phyloP scores from a whole-genome alignment of 2,113 vertebrate species.

The Hiodon alosoides region DNA sequence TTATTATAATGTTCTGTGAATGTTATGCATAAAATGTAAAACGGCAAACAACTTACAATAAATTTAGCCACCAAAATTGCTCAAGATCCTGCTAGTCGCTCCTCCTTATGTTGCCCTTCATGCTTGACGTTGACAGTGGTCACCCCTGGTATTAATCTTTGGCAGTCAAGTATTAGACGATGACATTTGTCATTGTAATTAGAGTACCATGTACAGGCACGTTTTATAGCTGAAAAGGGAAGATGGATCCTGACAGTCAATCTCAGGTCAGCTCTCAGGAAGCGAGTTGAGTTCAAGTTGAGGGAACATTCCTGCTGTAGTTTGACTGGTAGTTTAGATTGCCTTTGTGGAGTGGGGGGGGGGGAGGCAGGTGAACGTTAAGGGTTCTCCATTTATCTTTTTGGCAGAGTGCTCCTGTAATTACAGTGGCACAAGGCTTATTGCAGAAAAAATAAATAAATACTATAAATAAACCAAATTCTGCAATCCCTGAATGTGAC shows the following conservation, averaged over 20 bases:
- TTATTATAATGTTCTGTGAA: no score
- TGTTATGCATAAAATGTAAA: no score
- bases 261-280: constrained; percentile 32
- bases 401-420: constrained; percentile 18
- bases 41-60: no score
- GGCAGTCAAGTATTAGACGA: constrained; percentile 38
- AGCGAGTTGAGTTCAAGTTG: background rate
- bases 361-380: constrained; percentile 15
- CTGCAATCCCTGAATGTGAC: background rate
- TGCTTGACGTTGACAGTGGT: constrained; percentile 43
- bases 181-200: constrained; percentile 69
- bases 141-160: constrained; percentile 53
- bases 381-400: constrained; percentile 28
- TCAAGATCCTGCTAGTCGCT: background rate
- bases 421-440: constrained; percentile 17
- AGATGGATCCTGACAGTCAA: constrained; percentile 57
- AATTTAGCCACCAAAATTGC: background rate
- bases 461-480: background rate
- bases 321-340: constrained; percentile 29
- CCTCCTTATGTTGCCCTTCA: constrained; percentile 45
- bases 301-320: constrained; percentile 16
- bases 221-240: constrained; percentile 39
- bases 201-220: constrained; percentile 49
- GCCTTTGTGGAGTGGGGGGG: constrained; percentile 3
- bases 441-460: background rate